Evolutionary conservation across 2,797 vertebrate genomes (phyloP), one percentile per base, ranked within the genome.

Genomic region (Ataeniobius toweri): DNA sequence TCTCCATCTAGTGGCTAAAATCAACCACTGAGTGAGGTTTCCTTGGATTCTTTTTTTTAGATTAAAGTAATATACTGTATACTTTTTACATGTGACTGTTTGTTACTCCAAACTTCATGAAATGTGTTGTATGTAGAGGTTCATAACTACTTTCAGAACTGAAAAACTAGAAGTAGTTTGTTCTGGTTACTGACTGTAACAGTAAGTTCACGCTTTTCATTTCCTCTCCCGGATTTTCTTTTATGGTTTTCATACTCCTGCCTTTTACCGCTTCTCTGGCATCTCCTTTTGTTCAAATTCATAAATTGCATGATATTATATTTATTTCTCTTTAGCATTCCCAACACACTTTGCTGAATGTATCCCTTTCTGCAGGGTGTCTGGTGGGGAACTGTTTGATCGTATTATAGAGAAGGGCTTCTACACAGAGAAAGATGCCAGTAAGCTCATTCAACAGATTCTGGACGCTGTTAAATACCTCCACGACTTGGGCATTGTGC

Each of bases 321-420:
- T n/a, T 59, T 48, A 5, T 55, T 12, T 16, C 31, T 56, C n/a
- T 9, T 1, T 14, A 44, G 5, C 50, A 18, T 10, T 69, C 53
- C 18, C 31, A 1, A 36, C 20, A 65, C 3, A 7, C 16, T 69
- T 75, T 22, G n/a, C 41, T 36, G 14, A 51, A 50, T 70, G 14
- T 31, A 24, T 83, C 44, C 76, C 28, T 82, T 59, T 41, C 0
- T 71, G 0, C 91, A 99, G 98, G 80, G 98, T 99, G 70, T 99
- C 98, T 0, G 98, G 98, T 0, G 98, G 98, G 10, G 98, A 99
- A 69, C 96, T 99, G 83, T 99, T 99, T 3, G 98, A 99, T 89
- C 96, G 98, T 81, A 99, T 99, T 24, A 97, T 99, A 86, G 98
- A 99, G 89, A 99, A 98, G 89, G 98, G 98, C 6, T 99, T 99